phyloP scores from a whole-genome alignment of 2,113 vertebrate species.

The Sitta europaea region DNA sequence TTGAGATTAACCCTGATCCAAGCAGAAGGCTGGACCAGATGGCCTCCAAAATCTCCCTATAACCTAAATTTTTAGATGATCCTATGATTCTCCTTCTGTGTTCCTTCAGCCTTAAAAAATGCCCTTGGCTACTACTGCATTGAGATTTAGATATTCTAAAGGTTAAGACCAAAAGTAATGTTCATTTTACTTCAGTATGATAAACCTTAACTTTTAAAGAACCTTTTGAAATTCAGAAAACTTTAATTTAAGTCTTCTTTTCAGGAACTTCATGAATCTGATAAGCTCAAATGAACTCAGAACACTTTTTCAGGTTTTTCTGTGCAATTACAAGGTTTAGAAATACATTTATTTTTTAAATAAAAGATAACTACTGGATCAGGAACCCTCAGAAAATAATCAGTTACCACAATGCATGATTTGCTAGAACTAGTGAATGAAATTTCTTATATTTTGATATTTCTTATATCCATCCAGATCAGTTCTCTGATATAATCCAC shows the following conservation, averaged over 20 bases:
- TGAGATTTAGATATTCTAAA: not conserved
- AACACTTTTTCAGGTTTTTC: not conserved
- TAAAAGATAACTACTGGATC: not conserved
- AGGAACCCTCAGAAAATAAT: not conserved
- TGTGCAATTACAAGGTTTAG: not conserved
- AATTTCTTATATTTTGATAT: not conserved
- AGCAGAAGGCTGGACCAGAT: slow-evolving; percentile 47
- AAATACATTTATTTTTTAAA: not conserved
- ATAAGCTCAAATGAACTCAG: not conserved
- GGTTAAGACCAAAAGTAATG: not conserved
- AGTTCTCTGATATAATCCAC: not conserved
- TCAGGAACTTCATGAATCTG: not conserved
- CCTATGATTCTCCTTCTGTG: not conserved
- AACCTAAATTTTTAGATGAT: slow-evolving; percentile 39
- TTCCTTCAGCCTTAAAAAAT: slow-evolving; percentile 23
- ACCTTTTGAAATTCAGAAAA: not conserved
- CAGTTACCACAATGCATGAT: not conserved
- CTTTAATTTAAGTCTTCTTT: not conserved
- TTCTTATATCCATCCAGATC: not conserved
- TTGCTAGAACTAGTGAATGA: not conserved
- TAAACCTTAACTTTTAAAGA: not conserved
- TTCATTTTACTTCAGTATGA: not conserved
- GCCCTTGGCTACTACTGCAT: not conserved
- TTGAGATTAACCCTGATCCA: slow-evolving; percentile 40
- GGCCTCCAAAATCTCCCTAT: slow-evolving; percentile 19